Evolutionary conservation across 2,113 vertebrate genomes (phyloP), one percentile per base, ranked within the genome.

Genomic region (Notothenia rossii): DNA sequence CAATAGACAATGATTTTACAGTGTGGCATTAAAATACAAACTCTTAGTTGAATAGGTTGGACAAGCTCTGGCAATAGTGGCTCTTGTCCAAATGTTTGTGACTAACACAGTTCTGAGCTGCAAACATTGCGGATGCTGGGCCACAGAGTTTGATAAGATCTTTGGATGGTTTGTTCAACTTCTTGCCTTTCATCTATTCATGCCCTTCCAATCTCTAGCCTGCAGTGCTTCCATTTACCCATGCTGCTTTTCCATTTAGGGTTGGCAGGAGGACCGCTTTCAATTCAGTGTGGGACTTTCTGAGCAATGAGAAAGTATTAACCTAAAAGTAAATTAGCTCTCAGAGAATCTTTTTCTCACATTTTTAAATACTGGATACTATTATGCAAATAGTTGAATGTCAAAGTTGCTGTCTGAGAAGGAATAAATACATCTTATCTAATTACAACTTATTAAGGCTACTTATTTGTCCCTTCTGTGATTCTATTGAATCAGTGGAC

Each of bases 141-240:
- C 69, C 36, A 18, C 3, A 1, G 7, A 22, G 45, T 51, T 12
- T 25, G 85, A 86, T 89, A 79, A 68, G 62, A 83, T 90, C 75
- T 80, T 69, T 77, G 69, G 72, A 77, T 59, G 60, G 65, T 53
- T 66, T 71, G 40, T 29, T 78, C 59, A 77, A 76, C 60, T 81
- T 83, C 62, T 85, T 81, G 55, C 77, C 70, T 88, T 84, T 85
- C 79, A 85, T 87, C 76, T 75, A n/a, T 83, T 85, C 76, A 67
- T 69, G 51, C 49, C 36, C 36, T 81, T 79, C 71, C 61, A 77
- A 79, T 83, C 84, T 85, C 15, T 53, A 63, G n/a, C 58, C 70
- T 56, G 83, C 83, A 79, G 77, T 56, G 75, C 75, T 85, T 91
- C 83, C 79, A 87, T 85, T 83, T 82, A 83, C 73, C 72, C 72